Conservation (phyloP, 2,888 invertebrate genomes). For the Polietes domitor region DNA sequence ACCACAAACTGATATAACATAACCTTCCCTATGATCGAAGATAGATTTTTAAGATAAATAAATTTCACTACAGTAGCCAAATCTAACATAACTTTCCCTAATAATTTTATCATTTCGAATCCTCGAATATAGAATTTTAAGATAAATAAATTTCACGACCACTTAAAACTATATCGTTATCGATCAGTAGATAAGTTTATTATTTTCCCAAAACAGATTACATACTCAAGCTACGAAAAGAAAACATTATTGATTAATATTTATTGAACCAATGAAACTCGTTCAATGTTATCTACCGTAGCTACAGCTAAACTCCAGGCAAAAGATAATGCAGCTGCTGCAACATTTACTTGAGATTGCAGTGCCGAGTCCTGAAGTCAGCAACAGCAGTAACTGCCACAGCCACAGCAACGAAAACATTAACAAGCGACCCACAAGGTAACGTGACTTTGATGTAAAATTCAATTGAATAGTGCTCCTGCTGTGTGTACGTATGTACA, state of each 20-base stretch:
- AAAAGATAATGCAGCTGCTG: slow-evolving; percentile 4
- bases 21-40: no score
- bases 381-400: background rate
- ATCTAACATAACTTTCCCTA: no score
- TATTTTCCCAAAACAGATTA: no score
- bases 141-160: no score
- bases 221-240: background rate
- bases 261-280: background rate
- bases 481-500: background rate
- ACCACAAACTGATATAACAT: no score
- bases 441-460: slow-evolving; percentile 22
- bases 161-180: no score
- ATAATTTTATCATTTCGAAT: no score
- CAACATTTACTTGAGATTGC: background rate
- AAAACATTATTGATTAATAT: background rate
- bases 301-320: background rate
- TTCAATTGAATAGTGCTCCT: slow-evolving; percentile 7
- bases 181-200: no score
- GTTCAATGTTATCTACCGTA: background rate
- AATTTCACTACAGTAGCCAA: no score
- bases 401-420: background rate
- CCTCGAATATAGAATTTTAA: no score
- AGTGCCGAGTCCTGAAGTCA: background rate
- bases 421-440: slow-evolving; percentile 4
- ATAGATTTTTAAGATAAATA: no score